A percentile compares a stretch with the other conserved stretches of the same genome.
Conservation (phyloP, 2,888 invertebrate species). For the Boloria euphrosyne region DNA sequence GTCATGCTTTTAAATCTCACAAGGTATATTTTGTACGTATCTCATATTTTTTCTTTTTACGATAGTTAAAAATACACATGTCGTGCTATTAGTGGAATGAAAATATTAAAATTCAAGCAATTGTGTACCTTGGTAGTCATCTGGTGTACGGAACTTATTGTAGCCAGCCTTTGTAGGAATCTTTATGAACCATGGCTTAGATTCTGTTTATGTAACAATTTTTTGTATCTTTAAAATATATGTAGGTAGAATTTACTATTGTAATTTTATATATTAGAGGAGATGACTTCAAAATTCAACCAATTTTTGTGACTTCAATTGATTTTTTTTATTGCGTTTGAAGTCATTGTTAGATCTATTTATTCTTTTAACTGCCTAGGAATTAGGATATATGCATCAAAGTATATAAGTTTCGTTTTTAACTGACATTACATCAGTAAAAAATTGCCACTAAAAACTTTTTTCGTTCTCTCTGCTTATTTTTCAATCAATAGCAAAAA, state of each 20-base stretch:
- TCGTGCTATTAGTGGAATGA: slow-evolving; percentile 23
- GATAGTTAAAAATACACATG: slow-evolving; percentile 10
- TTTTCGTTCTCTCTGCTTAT: too few relatives aligned
- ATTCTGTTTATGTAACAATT: slow-evolving; percentile 3
- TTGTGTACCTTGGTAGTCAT: slow-evolving; percentile 22
- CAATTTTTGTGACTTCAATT: too few relatives aligned
- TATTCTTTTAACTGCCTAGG: too few relatives aligned
- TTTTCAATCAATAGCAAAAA: too few relatives aligned
- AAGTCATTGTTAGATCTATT: too few relatives aligned
- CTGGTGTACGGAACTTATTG: slow-evolving; percentile 16
- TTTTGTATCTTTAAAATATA: slow-evolving; percentile 3
- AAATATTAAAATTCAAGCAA: slow-evolving; percentile 31
- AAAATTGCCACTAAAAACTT: too few relatives aligned
- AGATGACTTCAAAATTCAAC: too few relatives aligned
- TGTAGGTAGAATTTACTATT: not conserved
- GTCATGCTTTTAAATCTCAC: not conserved
- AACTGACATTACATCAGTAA: too few relatives aligned
- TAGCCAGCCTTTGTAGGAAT: slow-evolving; percentile 9
- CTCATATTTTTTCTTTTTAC: slow-evolving; percentile 2
- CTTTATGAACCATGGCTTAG: slow-evolving; percentile 5
- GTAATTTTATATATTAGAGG: too few relatives aligned
- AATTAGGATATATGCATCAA: too few relatives aligned
- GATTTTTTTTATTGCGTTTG: too few relatives aligned
- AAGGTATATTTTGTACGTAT: not conserved
- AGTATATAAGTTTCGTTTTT: too few relatives aligned